These are phyloP conservation scores for Sciaenops ocellatus DNA, from an alignment of 2,797 vertebrate species.

Conservation along the genomic window DNA sequence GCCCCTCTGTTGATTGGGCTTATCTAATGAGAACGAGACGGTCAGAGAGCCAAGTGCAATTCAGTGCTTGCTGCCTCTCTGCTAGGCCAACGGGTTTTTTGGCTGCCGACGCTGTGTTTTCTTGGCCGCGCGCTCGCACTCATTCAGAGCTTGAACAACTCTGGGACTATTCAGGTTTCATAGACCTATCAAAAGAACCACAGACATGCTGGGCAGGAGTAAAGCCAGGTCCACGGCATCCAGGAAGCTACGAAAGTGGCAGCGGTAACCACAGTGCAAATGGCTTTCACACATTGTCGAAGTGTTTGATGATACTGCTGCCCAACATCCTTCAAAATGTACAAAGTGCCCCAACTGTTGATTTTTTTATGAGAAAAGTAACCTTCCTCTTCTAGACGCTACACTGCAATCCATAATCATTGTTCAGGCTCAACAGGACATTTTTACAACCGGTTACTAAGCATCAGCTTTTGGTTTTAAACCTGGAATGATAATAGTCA, in stretches of 20 bases:
- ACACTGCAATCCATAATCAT: not conserved
- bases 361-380: not conserved
- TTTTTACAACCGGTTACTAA: not conserved
- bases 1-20: slow-evolving; percentile 59
- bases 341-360: not conserved
- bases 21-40: slow-evolving; percentile 64
- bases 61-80: slow-evolving; percentile 60
- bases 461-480: not conserved
- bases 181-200: slow-evolving; percentile 75
- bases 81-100: slow-evolving; percentile 56
- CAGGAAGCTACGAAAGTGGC: slow-evolving; percentile 56
- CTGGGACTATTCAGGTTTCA: slow-evolving; percentile 79
- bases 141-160: slow-evolving; percentile 73
- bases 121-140: slow-evolving; percentile 63
- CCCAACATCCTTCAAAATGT: not conserved
- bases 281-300: slow-evolving; percentile 49
- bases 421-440: not conserved
- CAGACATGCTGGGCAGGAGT: slow-evolving; percentile 62
- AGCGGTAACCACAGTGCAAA: slow-evolving; percentile 43
- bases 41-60: slow-evolving; percentile 61
- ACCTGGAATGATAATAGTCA: not conserved
- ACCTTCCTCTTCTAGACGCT: no score
- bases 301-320: slow-evolving; percentile 2
- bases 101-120: slow-evolving; percentile 52
- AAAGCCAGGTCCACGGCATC: slow-evolving; percentile 54